phyloP scores from a whole-genome alignment of 2,888 invertebrate genomes.

The Pachydiplax longipennis region DNA sequence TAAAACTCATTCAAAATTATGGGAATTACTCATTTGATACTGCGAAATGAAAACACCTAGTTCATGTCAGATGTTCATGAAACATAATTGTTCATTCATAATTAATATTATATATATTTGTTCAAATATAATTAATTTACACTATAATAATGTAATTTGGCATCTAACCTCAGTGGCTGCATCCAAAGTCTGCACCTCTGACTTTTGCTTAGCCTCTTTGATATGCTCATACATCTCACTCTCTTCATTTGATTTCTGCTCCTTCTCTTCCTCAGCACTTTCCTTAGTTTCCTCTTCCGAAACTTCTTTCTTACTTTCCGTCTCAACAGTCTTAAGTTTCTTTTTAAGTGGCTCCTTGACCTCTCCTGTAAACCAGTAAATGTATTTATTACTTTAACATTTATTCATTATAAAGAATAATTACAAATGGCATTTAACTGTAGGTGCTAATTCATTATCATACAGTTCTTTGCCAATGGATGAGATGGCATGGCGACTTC shows the following conservation, averaged over 20 bases:
- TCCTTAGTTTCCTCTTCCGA: slow-evolving; percentile 62
- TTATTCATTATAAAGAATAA: no score
- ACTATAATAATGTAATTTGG: neutral
- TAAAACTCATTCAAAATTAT: no score
- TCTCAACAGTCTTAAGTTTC: slow-evolving; percentile 66
- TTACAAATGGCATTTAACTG: no score
- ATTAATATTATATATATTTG: no score
- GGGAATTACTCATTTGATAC: no score
- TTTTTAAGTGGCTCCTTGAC: slow-evolving; percentile 70
- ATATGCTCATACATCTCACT: slow-evolving; percentile 84
- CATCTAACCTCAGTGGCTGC: slow-evolving; percentile 62
- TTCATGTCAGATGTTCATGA: neutral
- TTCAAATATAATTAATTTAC: neutral
- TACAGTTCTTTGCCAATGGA: no score
- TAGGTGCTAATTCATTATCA: no score
- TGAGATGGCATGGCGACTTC: no score
- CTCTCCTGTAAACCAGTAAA: slow-evolving; percentile 61
- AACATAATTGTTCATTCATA: neutral
- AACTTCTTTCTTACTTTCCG: slow-evolving; percentile 58
- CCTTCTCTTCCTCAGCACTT: slow-evolving; percentile 55
- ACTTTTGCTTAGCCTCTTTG: slow-evolving; percentile 73
- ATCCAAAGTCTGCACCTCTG: slow-evolving; percentile 70
- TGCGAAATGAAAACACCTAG: neutral
- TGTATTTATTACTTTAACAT: neutral
- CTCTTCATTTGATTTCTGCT: slow-evolving; percentile 47